Evolutionary conservation across 2,113 vertebrate genomes (phyloP).

Genomic region (Furnarius figulus): DNA sequence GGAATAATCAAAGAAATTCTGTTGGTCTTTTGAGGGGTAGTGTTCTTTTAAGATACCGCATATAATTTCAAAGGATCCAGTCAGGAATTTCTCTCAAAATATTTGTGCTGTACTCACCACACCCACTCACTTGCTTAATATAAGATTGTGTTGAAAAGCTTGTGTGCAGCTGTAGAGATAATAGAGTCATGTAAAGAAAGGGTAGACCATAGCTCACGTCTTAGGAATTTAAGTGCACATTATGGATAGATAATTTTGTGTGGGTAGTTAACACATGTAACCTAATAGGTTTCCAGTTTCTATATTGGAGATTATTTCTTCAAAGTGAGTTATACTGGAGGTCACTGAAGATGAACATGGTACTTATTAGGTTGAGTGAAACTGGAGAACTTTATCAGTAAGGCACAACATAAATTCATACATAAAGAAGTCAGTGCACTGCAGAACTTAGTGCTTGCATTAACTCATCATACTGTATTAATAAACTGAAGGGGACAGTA

Average conservation of each 20-base stretch:
- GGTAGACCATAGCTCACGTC: neutral
- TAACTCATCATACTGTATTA: neutral
- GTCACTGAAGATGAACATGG: neutral
- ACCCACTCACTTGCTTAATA: conserved; percentile 18
- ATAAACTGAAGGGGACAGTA: neutral
- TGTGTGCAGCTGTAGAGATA: neutral
- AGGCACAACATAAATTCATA: neutral
- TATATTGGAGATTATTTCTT: neutral
- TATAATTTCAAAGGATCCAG: conserved; percentile 14
- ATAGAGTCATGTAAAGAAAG: neutral
- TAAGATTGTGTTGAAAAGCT: neutral
- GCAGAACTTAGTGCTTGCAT: neutral
- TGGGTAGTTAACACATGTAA: neutral
- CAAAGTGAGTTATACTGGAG: neutral
- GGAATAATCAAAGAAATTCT: neutral
- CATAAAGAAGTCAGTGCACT: neutral
- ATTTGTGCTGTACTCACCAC: conserved; percentile 14
- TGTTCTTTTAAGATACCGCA: neutral
- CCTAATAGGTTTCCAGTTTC: neutral
- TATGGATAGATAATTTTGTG: neutral
- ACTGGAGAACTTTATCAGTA: neutral
- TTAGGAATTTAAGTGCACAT: neutral
- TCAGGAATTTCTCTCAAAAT: conserved; percentile 39
- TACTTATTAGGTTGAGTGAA: neutral
- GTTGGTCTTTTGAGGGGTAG: neutral